Base-by-base conservation (phyloP, 2,797 vertebrate genomes). In the Chaenodraco wilsoni region DNA sequence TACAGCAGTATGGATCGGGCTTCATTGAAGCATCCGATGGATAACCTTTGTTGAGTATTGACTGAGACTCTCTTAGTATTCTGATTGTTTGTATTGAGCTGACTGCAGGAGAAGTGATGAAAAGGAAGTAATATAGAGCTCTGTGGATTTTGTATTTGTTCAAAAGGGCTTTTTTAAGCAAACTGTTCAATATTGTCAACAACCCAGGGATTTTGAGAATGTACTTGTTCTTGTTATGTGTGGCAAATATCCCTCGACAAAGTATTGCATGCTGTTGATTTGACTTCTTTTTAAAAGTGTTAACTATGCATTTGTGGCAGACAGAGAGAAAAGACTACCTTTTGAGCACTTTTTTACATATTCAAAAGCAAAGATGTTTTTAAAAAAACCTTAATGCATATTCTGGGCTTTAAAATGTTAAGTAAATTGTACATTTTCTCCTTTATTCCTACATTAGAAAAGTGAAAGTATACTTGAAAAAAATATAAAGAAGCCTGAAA, bases 1-100 rank as follows among this genome's bases (percentile, higher is more conserved):
- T 72, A 67, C 60, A 41, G 56, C 69, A 46, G 49, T 77, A 84
- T 82, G 78, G 79, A 85, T 84, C 5, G 2, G 8, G 72, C 43
- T 74, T 65, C 81, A 72, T 77, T 75, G 73, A 71, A 72, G 59
- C 75, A 70, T 58, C 51, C 17, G 16, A 63, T 64, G 69, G 78
- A 74, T 85, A 80, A 83, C 74, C 78, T 81, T 81, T 78, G 72
- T 60, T n/a, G 52, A 50, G 71, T 76, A 84, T 87, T 64, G 84
- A 88, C 76, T 78, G 19, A 46, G 66, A 59, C 71, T 76, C 60
- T 69, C 60, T 4, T 62, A 43, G 64, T 72, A 58, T 79, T 75
- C 65, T 27, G 60, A 40, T 27, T 27, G 27, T 27, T 27, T 27
- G 27, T 68, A 79, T 71, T 78, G 70, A 82, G 54, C 40, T 52